Evolutionary conservation across 2,113 vertebrate genomes (phyloP), one percentile per base, ranked within the genome.

Genomic region (Meleagris gallopavo): DNA sequence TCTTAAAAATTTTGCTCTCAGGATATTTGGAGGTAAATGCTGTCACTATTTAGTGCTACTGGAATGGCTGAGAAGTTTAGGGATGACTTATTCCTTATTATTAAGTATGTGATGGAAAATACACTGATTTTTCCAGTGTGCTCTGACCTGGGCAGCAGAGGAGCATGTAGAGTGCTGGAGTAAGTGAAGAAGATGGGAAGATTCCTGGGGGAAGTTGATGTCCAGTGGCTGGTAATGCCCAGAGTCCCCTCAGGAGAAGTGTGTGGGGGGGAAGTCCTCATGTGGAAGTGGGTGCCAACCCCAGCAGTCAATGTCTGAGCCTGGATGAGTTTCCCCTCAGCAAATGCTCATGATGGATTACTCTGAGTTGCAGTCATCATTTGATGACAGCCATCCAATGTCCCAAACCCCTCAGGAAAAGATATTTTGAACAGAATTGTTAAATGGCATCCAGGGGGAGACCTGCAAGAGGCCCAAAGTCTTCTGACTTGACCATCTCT

Each of bases 351-450:
- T 1, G 2, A 29, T 78, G 57, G 71, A 62, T 85, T 55, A 65
- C 58, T 52, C 0, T 2, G 34, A 0, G 1, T 62, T 8, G 11
- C 64, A 77, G 86, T 83, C 76, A 72, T 86, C 69, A 69, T 19
- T 46, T 0, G 2, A 43, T 86, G 60, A 80, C 69, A 86, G 46
- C 45, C 1, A 0, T 66, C 73, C 95, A 79, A 48, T n/a, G 18
- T 54, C 19, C 4, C 74, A 85, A 83, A 93, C 48, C 74, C 69
- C 48, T 61, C 17, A 77, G 52, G 61, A 87, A 64, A 52, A 64
- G 82, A 64, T 75, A 69, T 60, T 65, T 82, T 43, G 86, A 86
- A 19, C 71, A 85, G 27, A 81, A n/a, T 52, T 85, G 43, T 38
- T 76, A 60, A 75, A 80, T 0, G 4, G 34, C 29, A 45, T 22